phyloP scores from a whole-genome alignment of 1,140 invertebrate genomes.

The Physella acuta region DNA sequence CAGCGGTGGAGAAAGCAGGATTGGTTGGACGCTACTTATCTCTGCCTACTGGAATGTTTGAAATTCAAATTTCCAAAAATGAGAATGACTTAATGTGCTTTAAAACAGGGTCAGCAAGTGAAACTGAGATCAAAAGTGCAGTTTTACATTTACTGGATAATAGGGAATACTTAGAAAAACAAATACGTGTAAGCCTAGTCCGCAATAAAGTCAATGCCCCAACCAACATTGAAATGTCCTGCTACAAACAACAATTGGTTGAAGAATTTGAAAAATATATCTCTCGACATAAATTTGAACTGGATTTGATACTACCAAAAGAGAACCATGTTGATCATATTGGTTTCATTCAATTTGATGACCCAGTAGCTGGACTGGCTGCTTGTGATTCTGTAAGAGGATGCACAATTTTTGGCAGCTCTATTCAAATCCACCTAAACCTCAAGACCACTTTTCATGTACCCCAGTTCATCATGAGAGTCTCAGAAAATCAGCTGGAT shows the following conservation, averaged over 20 bases:
- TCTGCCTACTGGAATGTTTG: background rate
- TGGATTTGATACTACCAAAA: background rate
- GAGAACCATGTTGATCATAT: background rate
- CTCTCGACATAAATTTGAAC: slow-evolving; percentile 7
- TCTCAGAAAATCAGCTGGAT: slow-evolving; percentile 27
- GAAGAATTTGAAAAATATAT: too few species aligned
- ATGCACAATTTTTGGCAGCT: too few species aligned
- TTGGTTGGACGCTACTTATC: background rate
- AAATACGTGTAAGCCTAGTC: too few species aligned
- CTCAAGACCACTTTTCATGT: slow-evolving; percentile 35
- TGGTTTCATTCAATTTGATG: slow-evolving; percentile 29
- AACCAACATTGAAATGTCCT: too few species aligned
- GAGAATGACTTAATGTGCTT: slow-evolving; percentile 12
- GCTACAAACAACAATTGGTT: too few species aligned
- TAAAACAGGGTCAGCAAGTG: too few species aligned
- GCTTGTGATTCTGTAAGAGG: too few species aligned
- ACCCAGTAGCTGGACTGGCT: slow-evolving; percentile 37
- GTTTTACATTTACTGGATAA: too few species aligned
- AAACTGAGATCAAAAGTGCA: too few species aligned
- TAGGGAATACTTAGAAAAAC: too few species aligned
- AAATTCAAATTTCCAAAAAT: slow-evolving; percentile 3
- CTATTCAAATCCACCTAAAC: too few species aligned
- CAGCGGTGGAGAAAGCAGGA: background rate
- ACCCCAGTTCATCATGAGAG: slow-evolving; percentile 25
- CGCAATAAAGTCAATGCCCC: too few species aligned